Percentiles rank a stretch among this genome's conserved stretches.
Conservation (phyloP, 2,888 invertebrate genomes). For the Melinopterus prodromus region DNA sequence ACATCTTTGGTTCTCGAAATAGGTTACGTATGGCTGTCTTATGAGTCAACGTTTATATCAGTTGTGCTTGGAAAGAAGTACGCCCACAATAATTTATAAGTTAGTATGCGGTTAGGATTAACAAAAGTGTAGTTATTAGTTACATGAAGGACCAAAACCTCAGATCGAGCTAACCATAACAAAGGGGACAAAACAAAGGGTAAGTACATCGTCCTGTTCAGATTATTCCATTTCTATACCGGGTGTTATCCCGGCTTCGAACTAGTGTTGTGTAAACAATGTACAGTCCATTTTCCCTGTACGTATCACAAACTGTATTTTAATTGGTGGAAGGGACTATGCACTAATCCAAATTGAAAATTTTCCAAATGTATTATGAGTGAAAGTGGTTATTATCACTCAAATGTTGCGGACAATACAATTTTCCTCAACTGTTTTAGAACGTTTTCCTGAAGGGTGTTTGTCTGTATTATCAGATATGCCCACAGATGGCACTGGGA, state of each 20-base stretch:
- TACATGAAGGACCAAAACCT: neutral
- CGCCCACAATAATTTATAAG: neutral
- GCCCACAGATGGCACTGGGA: slow-evolving; percentile 34
- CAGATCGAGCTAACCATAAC: neutral
- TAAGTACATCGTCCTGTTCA: neutral
- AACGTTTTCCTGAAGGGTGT: neutral
- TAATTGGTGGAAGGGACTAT: no score
- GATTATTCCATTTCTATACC: neutral
- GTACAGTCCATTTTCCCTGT: neutral
- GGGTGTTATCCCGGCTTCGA: neutral
- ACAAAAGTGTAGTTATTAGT: neutral
- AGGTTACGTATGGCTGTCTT: neutral
- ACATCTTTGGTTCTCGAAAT: neutral
- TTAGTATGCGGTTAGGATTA: neutral
- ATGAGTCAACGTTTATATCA: neutral
- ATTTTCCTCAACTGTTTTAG: neutral
- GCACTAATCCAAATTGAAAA: no score
- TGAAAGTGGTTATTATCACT: neutral
- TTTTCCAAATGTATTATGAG: no score
- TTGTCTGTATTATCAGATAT: slow-evolving; percentile 16
- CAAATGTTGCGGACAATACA: neutral
- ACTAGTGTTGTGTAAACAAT: neutral
- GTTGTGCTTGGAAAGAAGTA: neutral
- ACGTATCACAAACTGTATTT: neutral
- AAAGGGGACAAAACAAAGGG: neutral